Percentiles rank a stretch among this genome's conserved stretches.
phyloP scores from a whole-genome alignment of 2,113 vertebrate species.

The Formicarius rufipectus region DNA sequence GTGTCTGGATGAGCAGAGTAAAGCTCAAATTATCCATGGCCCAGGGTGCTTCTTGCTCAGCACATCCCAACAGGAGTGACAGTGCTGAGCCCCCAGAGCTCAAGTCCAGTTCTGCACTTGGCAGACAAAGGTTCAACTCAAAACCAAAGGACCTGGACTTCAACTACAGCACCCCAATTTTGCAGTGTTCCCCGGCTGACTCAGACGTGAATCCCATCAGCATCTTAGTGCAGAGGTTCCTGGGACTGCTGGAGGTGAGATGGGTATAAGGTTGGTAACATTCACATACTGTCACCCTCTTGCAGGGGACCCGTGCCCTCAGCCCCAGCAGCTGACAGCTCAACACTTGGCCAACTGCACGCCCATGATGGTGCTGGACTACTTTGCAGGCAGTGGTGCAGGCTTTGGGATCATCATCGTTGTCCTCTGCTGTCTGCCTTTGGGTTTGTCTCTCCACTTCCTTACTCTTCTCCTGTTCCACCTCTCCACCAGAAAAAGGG shows the following conservation, averaged over 20 bases:
- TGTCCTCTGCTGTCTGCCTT: constrained; percentile 85
- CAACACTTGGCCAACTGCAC: constrained; percentile 79
- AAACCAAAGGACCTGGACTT: background rate
- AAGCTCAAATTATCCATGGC: background rate
- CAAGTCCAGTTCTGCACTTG: background rate
- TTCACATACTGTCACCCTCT: background rate
- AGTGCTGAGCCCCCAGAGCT: background rate
- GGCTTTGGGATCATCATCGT: constrained; percentile 84
- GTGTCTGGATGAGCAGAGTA: background rate
- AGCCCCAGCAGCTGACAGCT: constrained; percentile 79
- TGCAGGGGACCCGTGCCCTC: constrained; percentile 85
- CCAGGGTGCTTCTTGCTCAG: background rate
- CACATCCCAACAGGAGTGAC: background rate
- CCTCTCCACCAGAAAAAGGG: background rate
- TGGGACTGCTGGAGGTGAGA: background rate
- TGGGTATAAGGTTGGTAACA: background rate
- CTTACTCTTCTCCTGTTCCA: background rate
- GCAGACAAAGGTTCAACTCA: background rate
- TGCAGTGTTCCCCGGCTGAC: background rate
- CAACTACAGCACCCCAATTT: background rate
- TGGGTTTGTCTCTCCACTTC: constrained; percentile 72
- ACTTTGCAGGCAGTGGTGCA: constrained; percentile 83
- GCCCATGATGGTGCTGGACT: constrained; percentile 74
- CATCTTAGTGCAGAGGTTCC: background rate
- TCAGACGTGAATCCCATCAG: background rate